Base-by-base conservation (phyloP, 1,140 invertebrate genomes). In the Glossosoma conforme region DNA sequence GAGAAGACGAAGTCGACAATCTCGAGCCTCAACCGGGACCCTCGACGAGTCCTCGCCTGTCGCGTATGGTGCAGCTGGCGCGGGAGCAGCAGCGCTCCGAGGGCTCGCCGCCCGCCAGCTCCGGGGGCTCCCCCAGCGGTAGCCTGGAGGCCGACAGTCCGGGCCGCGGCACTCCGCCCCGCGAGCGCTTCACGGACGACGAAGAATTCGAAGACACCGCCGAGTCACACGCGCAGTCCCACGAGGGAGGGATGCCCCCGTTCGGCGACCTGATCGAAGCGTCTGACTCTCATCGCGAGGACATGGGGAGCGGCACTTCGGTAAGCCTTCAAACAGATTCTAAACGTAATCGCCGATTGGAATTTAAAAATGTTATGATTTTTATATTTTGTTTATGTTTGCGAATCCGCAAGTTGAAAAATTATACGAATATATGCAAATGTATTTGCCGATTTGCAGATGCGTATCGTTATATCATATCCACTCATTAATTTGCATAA, bases 211-310 rank as follows among this genome's bases (percentile, higher is more conserved):
- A 65, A 53, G 61, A 64, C 44, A 67, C 67, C 60, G 65, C 69
- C 62, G 68, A 69, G 67, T 65, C 65, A 60, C 61, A 60, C 60
- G 61, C 60, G 68, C 65, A 62, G 61, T 63, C 47, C 36, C 2
- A 13, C 18, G 35, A 46, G 22, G 41, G 11, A 19, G 37, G 38
- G 32, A 69, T 72, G 70, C 67, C 69, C 55, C 67, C 71, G 18
- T 71, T 70, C 62, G 71, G 71, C 56, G 69, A 72, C 63, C 66
- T 74, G 54, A 65, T 72, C 61, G 69, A 70, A 60, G 47, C 21
- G 14, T 61, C 66, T 44, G 65, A 68, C 48, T 44, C 46, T 56
- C n/a, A 10, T 15, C 21, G 63, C 61, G 53, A 13, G 17, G 54
- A 46, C 28, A 59, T 62, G 32, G 60, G 60, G 21, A 61, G 48